These are phyloP conservation scores for Albula goreensis DNA, from an alignment of 2,113 vertebrate species.

Conservation along the genomic window DNA sequence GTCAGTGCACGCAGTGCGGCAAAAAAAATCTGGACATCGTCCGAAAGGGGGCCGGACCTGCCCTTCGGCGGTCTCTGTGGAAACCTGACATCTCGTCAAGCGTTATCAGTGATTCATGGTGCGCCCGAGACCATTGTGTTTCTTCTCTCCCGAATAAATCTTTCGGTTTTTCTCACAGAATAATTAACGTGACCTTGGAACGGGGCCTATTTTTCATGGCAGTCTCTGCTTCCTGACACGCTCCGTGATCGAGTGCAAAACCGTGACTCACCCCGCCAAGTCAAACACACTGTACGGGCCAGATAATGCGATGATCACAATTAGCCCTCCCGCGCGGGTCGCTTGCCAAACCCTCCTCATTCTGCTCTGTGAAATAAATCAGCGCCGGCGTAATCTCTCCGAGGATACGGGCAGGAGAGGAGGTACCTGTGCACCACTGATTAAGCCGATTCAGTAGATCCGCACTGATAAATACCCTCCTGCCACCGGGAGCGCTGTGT, in stretches of 20 bases:
- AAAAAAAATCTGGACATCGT: constrained; percentile 15
- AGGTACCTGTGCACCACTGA: not conserved
- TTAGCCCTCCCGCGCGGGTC: constrained; percentile 37
- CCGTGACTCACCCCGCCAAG: constrained; percentile 20
- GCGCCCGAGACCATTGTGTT: constrained; percentile 35
- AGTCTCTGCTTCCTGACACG: constrained; percentile 47
- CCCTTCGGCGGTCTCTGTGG: constrained; percentile 35
- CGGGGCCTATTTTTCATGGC: constrained; percentile 56
- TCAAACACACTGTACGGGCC: constrained; percentile 18
- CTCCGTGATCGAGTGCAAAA: constrained; percentile 51
- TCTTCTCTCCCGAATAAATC: not conserved
- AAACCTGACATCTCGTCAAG: constrained; percentile 42
- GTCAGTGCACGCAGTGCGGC: not conserved
- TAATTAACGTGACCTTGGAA: constrained; percentile 47
- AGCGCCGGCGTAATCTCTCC: constrained; percentile 40
- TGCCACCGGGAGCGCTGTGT: constrained; percentile 31
- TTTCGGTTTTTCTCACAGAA: constrained; percentile 39
- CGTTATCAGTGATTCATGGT: constrained; percentile 44
- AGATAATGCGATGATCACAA: constrained; percentile 44
- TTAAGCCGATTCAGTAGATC: constrained; percentile 37
- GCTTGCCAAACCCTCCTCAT: constrained; percentile 43
- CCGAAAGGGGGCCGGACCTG: not conserved
- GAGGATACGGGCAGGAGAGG: constrained; percentile 41
- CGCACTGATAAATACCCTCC: constrained; percentile 27
- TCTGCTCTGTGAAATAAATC: constrained; percentile 40